These are phyloP conservation scores for Drosophila barbarae DNA, from an alignment of 2,888 invertebrate genomes.

Conservation along the genomic window DNA sequence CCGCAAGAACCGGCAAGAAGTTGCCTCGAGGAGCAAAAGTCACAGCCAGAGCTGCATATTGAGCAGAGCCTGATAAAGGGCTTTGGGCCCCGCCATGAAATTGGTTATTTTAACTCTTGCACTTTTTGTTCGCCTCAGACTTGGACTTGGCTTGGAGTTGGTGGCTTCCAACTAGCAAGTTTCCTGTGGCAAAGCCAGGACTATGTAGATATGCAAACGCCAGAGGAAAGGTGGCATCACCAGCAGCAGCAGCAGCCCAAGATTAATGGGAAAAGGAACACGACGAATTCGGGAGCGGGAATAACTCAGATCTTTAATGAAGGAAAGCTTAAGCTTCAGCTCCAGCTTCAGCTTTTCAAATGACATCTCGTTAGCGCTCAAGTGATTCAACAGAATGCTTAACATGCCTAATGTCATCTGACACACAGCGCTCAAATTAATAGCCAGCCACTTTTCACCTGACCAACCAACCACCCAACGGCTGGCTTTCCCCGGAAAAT, in stretches of 20 bases:
- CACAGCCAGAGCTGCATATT: conserved; percentile 61
- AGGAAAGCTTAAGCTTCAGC: conserved; percentile 31
- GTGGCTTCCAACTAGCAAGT: conserved; percentile 13
- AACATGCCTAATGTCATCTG: conserved; percentile 74
- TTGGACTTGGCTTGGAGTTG: conserved; percentile 9
- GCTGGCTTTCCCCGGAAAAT: conserved; percentile 45
- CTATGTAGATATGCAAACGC: conserved; percentile 23
- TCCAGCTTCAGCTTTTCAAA: conserved; percentile 61
- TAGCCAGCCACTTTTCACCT: conserved; percentile 71
- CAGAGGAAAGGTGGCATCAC: conserved; percentile 9
- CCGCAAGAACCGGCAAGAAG: conserved; percentile 48
- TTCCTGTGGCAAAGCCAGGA: conserved; percentile 5
- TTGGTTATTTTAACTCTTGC: conserved; percentile 55
- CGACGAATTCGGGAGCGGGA: conserved; percentile 27
- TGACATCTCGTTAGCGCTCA: conserved; percentile 70
- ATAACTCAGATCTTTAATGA: conserved; percentile 35
- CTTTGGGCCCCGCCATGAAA: conserved; percentile 62
- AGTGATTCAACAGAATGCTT: conserved; percentile 72
- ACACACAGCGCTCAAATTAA: conserved; percentile 69
- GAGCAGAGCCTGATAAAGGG: conserved; percentile 71
- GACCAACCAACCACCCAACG: conserved; percentile 46
- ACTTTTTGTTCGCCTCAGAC: conserved; percentile 30
- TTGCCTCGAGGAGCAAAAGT: conserved; percentile 42
- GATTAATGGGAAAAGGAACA: conserved; percentile 34
- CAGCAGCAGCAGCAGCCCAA: conserved; percentile 6